Base-by-base conservation (phyloP, 2,797 vertebrate genomes). In the Falco naumanni region DNA sequence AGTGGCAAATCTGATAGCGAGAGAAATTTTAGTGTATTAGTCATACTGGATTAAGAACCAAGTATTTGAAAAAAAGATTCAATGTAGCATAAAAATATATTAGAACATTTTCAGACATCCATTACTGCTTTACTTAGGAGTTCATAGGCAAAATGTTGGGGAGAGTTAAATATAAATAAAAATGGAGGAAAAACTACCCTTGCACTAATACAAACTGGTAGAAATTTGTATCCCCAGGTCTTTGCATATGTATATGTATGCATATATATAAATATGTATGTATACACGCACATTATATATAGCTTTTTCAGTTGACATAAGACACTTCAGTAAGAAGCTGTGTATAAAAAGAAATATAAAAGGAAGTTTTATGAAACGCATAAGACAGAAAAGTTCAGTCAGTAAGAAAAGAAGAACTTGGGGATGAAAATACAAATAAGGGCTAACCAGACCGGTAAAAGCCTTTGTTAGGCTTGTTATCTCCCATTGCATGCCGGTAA, bases 221-320 rank as follows among this genome's bases (percentile, higher is more conserved):
- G n/a, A 51, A 84, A 80, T 68, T 66, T 72, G 57, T 53, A 81
- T 86, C 72, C 13, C 41, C 51, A 41, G 82, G 79, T 21, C 84
- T 90, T 45, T 90, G 91, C 85, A 71, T 70, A 85, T 87, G 80
- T 12, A 54, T 65, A n/a, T 39, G 47, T 41, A 57, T 50, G 82
- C 61, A 77, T 45, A 59, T 70, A 63, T 37, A 94, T 93, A 90
- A 89, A 93, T 96, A 95, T 95, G 77, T 33, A 94, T 92, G 65
- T 41, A 75, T 41, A 88, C 84, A 94, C 50, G 69, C 57, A 89
- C 53, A 51, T 74, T 94, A 95, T 93, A 94, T 91, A 94, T 91
- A 88, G 89, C 93, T 91, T 92, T 72, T 87, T 56, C 69, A 47
- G 72, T 16, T 91, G 91, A 93, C 84, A 88, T 66, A 69, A 88